phyloP scores from a whole-genome alignment of 2,113 vertebrate species.

The Thalassarche chlororhynchos region DNA sequence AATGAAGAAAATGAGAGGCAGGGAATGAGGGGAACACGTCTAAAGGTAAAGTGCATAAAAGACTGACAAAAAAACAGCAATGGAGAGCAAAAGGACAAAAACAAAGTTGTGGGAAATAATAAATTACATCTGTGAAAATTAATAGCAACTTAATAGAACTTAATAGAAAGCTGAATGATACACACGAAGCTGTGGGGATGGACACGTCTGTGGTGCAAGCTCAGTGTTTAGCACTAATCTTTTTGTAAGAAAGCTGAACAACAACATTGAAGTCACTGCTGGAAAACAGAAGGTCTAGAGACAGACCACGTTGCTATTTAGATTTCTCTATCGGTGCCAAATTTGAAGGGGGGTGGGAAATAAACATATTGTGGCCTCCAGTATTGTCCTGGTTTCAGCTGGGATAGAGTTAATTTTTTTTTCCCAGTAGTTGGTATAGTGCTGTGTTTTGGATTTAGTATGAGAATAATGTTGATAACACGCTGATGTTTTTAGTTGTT shows the following conservation, averaged over 20 bases:
- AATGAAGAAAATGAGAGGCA: neutral
- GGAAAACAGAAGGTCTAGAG: neutral
- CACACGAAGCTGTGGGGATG: neutral
- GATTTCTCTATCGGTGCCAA: neutral
- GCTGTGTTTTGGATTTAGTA: too few species aligned
- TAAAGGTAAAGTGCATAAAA: neutral
- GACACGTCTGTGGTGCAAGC: fast-evolving
- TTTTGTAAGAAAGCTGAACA: neutral
- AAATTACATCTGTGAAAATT: neutral
- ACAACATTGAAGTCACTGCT: neutral
- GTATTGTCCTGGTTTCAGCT: too few species aligned
- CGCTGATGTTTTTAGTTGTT: too few species aligned
- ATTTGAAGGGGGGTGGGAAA: neutral
- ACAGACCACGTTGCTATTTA: neutral
- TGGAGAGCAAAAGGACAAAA: neutral
- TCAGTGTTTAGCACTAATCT: neutral
- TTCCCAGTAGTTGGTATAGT: too few species aligned
- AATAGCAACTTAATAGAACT: neutral
- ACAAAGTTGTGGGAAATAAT: neutral
- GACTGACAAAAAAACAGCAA: neutral
- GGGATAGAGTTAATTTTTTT: too few species aligned
- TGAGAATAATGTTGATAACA: too few species aligned
- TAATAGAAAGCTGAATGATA: neutral
- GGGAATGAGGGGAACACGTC: neutral
- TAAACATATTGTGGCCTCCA: neutral